phyloP scores from a whole-genome alignment of 2,797 vertebrate genomes.

The Peromyscus attwateri region DNA sequence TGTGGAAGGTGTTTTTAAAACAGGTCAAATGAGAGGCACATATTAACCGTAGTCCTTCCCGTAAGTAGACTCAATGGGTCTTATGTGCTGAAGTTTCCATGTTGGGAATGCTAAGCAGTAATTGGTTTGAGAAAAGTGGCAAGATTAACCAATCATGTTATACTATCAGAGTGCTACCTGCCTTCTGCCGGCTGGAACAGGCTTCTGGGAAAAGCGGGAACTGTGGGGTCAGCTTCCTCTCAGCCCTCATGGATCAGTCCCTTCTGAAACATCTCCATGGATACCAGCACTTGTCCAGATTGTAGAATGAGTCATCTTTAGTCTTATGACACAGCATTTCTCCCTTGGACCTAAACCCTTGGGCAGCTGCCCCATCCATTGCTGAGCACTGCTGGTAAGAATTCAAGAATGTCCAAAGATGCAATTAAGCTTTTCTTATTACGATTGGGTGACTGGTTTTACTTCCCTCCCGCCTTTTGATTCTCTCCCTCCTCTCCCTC shows the following conservation, averaged over 20 bases:
- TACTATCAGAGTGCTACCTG: slow-evolving; percentile 59
- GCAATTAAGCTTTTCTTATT: slow-evolving; percentile 79
- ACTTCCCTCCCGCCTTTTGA: not conserved
- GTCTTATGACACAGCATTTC: not conserved
- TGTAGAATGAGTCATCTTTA: slow-evolving; percentile 17
- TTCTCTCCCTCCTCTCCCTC: too few species aligned
- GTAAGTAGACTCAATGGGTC: not conserved
- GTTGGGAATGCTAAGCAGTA: slow-evolving; percentile 64
- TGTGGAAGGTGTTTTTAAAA: not conserved
- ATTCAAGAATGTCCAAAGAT: slow-evolving; percentile 67
- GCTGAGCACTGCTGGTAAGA: slow-evolving; percentile 25
- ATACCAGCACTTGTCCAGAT: not conserved
- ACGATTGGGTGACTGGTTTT: slow-evolving; percentile 73
- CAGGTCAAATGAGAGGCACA: not conserved
- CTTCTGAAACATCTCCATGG: not conserved
- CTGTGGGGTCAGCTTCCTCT: slow-evolving; percentile 56
- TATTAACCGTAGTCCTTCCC: not conserved
- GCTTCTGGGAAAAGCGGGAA: slow-evolving; percentile 55
- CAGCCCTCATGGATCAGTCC: not conserved
- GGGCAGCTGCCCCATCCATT: slow-evolving; percentile 19
- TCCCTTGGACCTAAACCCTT: slow-evolving; percentile 28
- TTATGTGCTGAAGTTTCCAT: slow-evolving; percentile 70
- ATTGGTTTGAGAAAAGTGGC: slow-evolving; percentile 45
- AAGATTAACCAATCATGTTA: not conserved
- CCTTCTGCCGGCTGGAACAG: slow-evolving; percentile 32